Conservation (phyloP, 2,888 invertebrate genomes). For the Clostera curtula region DNA sequence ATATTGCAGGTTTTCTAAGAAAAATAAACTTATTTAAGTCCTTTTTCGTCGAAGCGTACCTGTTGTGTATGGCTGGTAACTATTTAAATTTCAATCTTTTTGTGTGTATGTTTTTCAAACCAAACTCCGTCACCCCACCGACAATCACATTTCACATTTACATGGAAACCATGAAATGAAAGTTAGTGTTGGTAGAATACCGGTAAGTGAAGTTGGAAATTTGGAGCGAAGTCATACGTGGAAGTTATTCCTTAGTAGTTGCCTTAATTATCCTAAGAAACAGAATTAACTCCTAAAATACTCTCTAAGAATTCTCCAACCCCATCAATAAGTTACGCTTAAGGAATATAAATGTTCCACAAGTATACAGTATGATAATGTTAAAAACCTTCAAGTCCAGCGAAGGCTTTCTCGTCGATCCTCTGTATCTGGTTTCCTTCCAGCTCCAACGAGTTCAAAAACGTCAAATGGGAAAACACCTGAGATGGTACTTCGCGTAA, state of each 20-base stretch:
- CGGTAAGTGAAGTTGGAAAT: too few species aligned
- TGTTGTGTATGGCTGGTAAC: too few species aligned
- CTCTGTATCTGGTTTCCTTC: slow-evolving; percentile 89
- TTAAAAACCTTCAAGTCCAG: slow-evolving; percentile 87
- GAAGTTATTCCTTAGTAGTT: too few species aligned
- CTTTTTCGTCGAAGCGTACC: too few species aligned
- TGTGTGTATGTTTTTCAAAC: too few species aligned
- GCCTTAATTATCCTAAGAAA: too few species aligned
- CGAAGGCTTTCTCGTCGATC: slow-evolving; percentile 89
- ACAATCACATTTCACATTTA: not conserved
- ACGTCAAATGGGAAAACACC: slow-evolving; percentile 87
- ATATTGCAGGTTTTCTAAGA: slow-evolving; percentile 90
- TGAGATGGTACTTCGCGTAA: slow-evolving; percentile 84
- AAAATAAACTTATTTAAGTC: too few species aligned
- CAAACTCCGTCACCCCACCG: too few species aligned
- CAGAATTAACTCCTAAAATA: too few species aligned
- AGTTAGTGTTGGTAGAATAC: not conserved
- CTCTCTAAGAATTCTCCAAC: too few species aligned
- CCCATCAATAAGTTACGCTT: not conserved
- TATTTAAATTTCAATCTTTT: too few species aligned
- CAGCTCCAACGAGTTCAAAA: slow-evolving; percentile 90
- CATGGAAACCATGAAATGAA: not conserved
- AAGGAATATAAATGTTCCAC: not conserved
- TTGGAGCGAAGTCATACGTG: too few species aligned
- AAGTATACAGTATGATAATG: not conserved